Evolutionary conservation across 2,888 invertebrate genomes (phyloP), one percentile per base, ranked within the genome.

Genomic region (Yponomeuta malinellus): DNA sequence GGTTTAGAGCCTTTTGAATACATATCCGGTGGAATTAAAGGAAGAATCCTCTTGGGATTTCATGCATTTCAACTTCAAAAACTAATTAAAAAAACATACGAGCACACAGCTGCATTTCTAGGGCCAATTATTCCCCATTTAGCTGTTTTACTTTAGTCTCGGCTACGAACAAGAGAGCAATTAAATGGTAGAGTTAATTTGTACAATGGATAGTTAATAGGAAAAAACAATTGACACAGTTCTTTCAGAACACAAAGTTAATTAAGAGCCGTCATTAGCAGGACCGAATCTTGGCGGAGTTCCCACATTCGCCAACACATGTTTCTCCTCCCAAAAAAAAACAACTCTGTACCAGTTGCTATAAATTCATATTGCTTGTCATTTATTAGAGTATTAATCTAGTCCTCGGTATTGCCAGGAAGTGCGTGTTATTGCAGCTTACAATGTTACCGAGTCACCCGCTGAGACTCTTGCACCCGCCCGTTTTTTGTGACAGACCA

Each of bases 391-490:
- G 68, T 71, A 69, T 15, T 43, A 70, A n/a, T 52, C 52, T 70
- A 37, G 52, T 71, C 29, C 33, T 59, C 65, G 31, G 52, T 80
- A 81, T 84, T 83, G 82, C 71, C 81, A 91, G 92, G 91, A 92
- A 92, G 89, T 89, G 88, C 87, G 86, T 92, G 90, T 91, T 92
- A 85, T 91, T 90, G 89, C 92, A 92, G 91, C 91, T 91, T 90
- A 90, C 52, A 59, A 59, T 59, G 87, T 85, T 88, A 87, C 83
- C 83, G 81, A 85, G 87, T 84, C 88, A 90, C 92, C 92, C 85
- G 92, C 91, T 91, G 91, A 89, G 92, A 87, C 86, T 87, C 88
- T 87, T 79, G 88, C 90, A 90, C 87, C 89, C 90, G 91, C 87
- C 88, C 86, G 83, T 91, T 92, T 92, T 92, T 92, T 91, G 89